Evolutionary conservation across 2,888 invertebrate genomes (phyloP).

Genomic region (Pyrocoelia pectoralis): DNA sequence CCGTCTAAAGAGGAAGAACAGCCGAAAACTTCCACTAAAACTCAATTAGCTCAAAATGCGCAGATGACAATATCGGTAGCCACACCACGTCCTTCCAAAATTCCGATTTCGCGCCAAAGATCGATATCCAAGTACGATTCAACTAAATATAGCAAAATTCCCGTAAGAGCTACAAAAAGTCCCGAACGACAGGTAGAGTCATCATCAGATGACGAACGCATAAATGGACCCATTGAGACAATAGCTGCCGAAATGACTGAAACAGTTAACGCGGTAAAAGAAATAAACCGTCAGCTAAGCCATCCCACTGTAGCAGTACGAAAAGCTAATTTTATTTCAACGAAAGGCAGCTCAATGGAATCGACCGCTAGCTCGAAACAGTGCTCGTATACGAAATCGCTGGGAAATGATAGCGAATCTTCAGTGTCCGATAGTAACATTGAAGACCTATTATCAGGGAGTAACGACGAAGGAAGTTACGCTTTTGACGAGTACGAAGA

Average conservation of each 20-base stretch:
- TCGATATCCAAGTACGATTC: constrained; percentile 48
- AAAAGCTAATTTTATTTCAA: constrained; percentile 42
- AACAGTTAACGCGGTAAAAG: constrained; percentile 43
- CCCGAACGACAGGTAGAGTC: constrained; percentile 10
- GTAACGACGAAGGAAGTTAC: constrained; percentile 51
- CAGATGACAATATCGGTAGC: constrained; percentile 46
- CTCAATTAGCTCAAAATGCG: constrained; percentile 52
- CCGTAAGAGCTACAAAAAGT: constrained; percentile 42
- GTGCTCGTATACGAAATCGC: constrained; percentile 57
- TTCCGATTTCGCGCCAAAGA: constrained; percentile 54
- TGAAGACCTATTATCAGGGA: constrained; percentile 51
- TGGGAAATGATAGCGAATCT: constrained; percentile 58
- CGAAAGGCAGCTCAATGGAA: constrained; percentile 54
- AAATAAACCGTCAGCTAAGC: constrained; percentile 41
- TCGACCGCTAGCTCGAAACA: constrained; percentile 56
- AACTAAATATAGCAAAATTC: constrained; percentile 52
- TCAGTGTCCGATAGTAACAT: constrained; percentile 60
- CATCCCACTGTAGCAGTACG: constrained; percentile 18
- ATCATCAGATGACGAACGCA: constrained; percentile 10
- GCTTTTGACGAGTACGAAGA: constrained; percentile 56
- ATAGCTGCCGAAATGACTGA: constrained; percentile 44
- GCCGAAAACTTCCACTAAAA: constrained; percentile 49
- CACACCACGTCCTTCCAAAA: constrained; percentile 52
- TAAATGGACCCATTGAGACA: constrained; percentile 36
- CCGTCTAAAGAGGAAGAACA: constrained; percentile 21